These are phyloP conservation scores for Takifugu ocellatus DNA, from an alignment of 2,797 vertebrate genomes.

Conservation along the genomic window DNA sequence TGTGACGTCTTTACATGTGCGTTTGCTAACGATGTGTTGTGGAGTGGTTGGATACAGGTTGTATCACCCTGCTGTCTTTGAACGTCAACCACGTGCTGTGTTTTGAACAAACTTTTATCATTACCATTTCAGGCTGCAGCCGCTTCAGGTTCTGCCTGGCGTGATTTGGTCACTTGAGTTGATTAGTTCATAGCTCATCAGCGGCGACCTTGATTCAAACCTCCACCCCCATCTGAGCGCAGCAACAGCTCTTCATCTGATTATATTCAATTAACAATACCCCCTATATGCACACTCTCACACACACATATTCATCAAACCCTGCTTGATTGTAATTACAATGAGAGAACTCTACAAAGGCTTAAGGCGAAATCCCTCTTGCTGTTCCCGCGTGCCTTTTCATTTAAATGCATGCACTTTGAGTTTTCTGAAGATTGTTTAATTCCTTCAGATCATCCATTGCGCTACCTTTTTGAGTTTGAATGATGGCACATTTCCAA, in stretches of 20 bases:
- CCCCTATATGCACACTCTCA: slow-evolving; percentile 16
- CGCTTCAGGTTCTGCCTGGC: slow-evolving; percentile 7
- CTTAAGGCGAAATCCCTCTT: slow-evolving; percentile 35
- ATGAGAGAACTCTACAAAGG: slow-evolving; percentile 27
- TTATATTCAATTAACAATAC: slow-evolving; percentile 63
- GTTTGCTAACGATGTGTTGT: too few relatives aligned
- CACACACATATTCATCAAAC: slow-evolving; percentile 8
- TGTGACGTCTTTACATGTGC: too few relatives aligned
- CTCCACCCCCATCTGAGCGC: slow-evolving; percentile 20
- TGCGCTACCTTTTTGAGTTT: slow-evolving; percentile 50
- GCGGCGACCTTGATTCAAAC: slow-evolving; percentile 49
- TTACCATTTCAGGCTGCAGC: slow-evolving; percentile 21
- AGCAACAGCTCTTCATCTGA: slow-evolving; percentile 57
- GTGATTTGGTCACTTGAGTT: slow-evolving; percentile 57
- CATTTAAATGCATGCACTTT: slow-evolving; percentile 31
- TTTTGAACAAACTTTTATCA: slow-evolving; percentile 35
- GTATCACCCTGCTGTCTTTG: too few relatives aligned
- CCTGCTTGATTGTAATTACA: slow-evolving; percentile 51
- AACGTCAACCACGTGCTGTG: neutral
- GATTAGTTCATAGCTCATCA: slow-evolving; percentile 61
- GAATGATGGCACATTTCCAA: slow-evolving; percentile 66
- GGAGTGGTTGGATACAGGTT: too few relatives aligned
- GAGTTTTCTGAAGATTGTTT: slow-evolving; percentile 51
- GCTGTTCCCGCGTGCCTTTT: slow-evolving; percentile 38
- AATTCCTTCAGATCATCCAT: slow-evolving; percentile 49